These are phyloP conservation scores for Oscheius sp. DNA, from an alignment of 2,888 invertebrate species.

Conservation along the genomic window DNA sequence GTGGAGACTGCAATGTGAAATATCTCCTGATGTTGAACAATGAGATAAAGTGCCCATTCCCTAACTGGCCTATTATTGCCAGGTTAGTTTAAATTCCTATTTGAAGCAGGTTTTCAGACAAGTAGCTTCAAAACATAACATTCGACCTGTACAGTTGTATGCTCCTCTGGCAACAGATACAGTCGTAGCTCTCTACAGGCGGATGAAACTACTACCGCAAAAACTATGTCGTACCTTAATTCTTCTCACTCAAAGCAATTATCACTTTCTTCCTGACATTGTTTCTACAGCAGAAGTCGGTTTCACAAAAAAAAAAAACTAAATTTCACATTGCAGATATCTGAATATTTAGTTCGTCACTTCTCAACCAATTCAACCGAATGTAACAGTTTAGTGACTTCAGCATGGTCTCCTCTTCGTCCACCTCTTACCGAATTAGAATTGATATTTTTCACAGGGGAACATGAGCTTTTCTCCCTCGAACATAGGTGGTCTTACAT, in stretches of 20 bases:
- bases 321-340: constrained; percentile 9
- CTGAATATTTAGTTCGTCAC: neutral
- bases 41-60: constrained; percentile 36
- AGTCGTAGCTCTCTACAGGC: neutral
- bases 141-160: constrained; percentile 1
- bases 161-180: constrained; percentile 1
- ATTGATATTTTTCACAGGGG: constrained; percentile 41
- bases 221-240: neutral
- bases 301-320: too few species aligned
- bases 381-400: constrained; percentile 37
- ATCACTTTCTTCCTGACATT: constrained; percentile 5
- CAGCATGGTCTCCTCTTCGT: constrained; percentile 40
- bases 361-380: constrained; percentile 29
- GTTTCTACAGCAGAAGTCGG: neutral
- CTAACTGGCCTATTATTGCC: constrained; percentile 42
- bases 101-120: neutral
- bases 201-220: neutral
- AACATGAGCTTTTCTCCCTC: constrained; percentile 37
- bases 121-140: constrained; percentile 3
- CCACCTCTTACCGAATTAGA: constrained; percentile 49
- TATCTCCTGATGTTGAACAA: constrained; percentile 37
- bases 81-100: constrained; percentile 24
- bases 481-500: constrained; percentile 39
- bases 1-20: constrained; percentile 38
- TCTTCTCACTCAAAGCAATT: constrained; percentile 8